Conservation (phyloP, 2,797 vertebrate genomes). For the Cossypha niveicapilla region DNA sequence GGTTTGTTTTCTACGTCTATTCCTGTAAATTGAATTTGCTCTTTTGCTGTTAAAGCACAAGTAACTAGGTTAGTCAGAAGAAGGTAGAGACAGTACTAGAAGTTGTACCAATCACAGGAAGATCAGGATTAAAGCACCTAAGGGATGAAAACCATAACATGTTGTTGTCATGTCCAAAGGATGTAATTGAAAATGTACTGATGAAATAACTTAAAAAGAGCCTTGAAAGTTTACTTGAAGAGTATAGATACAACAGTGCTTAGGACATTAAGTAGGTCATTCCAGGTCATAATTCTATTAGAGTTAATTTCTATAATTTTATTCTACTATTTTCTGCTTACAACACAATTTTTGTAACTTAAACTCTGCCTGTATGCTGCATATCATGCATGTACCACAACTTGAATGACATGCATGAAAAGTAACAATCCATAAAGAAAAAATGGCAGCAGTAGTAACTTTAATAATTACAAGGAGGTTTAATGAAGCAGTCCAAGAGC, state of each 20-base stretch:
- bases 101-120: background rate
- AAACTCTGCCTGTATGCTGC: background rate
- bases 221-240: background rate
- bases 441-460: background rate
- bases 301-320: background rate
- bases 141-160: background rate
- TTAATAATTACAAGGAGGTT: background rate
- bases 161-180: background rate
- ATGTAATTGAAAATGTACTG: background rate
- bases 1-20: background rate
- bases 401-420: background rate
- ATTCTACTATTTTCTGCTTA: background rate
- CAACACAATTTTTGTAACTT: background rate
- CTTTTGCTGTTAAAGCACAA: background rate
- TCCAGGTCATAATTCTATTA: background rate
- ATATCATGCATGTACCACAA: background rate
- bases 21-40: background rate
- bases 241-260: background rate
- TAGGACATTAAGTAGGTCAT: background rate
- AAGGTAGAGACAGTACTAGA: background rate
- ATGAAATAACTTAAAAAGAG: background rate
- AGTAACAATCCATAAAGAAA: background rate
- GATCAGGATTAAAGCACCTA: background rate
- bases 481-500: background rate
- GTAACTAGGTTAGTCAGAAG: background rate